phyloP scores from a whole-genome alignment of 2,888 invertebrate genomes.

The Drosophila mimetica region DNA sequence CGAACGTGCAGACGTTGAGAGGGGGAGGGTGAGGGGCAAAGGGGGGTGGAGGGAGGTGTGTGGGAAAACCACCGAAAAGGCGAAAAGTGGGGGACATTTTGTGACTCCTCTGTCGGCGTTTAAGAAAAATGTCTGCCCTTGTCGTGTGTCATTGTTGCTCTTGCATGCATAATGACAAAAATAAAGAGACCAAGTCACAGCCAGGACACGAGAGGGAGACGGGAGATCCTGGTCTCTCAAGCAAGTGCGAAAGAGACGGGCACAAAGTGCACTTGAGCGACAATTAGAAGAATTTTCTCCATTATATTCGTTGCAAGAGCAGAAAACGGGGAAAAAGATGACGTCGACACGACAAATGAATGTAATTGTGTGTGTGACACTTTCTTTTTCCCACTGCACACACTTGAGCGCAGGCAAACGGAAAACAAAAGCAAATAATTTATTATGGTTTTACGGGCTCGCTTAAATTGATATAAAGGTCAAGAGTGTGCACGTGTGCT shows the following conservation, averaged over 20 bases:
- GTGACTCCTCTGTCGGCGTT: slow-evolving; percentile 36
- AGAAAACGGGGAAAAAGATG: slow-evolving; percentile 13
- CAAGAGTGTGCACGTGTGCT: slow-evolving; percentile 50
- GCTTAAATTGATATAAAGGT: slow-evolving; percentile 74
- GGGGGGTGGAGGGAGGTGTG: too few species aligned
- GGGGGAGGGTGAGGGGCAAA: too few species aligned
- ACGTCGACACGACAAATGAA: slow-evolving; percentile 53
- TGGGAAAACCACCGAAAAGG: background rate
- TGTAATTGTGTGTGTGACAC: slow-evolving; percentile 65
- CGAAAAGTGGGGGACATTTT: background rate
- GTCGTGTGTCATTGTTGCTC: slow-evolving; percentile 60
- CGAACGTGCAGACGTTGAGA: slow-evolving; percentile 57
- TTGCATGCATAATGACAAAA: slow-evolving; percentile 68
- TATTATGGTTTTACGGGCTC: slow-evolving; percentile 60
- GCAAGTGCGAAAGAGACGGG: background rate
- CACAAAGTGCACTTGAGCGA: slow-evolving; percentile 63
- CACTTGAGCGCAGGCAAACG: slow-evolving; percentile 2
- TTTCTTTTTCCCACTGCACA: slow-evolving; percentile 45
- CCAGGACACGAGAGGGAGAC: background rate
- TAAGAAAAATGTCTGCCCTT: slow-evolving; percentile 66
- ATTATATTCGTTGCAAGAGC: slow-evolving; percentile 33
- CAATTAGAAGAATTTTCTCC: slow-evolving; percentile 66
- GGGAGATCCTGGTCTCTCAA: background rate
- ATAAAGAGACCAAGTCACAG: slow-evolving; percentile 1
- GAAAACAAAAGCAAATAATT: slow-evolving; percentile 54